A percentile compares a stretch with the other conserved stretches of the same genome.
Evolutionary conservation across 2,113 vertebrate genomes (phyloP).

Genomic region (Sakesphorus luctuosus): DNA sequence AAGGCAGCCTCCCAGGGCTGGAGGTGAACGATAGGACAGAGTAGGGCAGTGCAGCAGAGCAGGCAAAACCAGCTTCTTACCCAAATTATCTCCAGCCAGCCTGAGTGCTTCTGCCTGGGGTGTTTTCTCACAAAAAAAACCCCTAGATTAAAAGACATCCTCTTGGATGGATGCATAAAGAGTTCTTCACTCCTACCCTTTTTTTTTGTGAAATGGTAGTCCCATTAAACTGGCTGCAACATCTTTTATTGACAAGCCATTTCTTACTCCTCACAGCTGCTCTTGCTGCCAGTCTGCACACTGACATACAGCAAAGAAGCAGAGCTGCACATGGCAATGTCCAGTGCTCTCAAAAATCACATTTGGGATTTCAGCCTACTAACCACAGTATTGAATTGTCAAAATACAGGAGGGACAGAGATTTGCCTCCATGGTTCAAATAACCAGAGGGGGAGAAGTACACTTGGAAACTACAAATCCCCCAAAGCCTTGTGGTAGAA

Average conservation of each 20-base stretch:
- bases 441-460: background rate
- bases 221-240: background rate
- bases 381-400: background rate
- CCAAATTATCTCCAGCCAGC: background rate
- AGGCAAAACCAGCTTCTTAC: constrained; percentile 9
- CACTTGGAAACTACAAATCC: background rate
- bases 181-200: background rate
- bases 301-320: background rate
- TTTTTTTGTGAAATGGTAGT: background rate
- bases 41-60: background rate
- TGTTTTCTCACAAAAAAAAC: constrained; percentile 9
- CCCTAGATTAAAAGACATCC: background rate
- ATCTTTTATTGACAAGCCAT: background rate
- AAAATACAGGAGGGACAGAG: background rate
- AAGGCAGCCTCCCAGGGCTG: background rate
- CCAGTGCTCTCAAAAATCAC: background rate
- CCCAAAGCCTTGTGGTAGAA: background rate
- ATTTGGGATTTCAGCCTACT: background rate
- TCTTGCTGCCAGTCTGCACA: background rate
- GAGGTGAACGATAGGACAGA: background rate
- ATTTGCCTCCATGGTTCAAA: background rate
- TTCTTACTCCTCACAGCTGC: background rate
- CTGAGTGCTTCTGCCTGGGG: background rate
- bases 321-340: background rate
- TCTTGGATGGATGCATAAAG: background rate